These are phyloP conservation scores for Epinotia ramella DNA, from an alignment of 2,888 invertebrate genomes.

Conservation along the genomic window DNA sequence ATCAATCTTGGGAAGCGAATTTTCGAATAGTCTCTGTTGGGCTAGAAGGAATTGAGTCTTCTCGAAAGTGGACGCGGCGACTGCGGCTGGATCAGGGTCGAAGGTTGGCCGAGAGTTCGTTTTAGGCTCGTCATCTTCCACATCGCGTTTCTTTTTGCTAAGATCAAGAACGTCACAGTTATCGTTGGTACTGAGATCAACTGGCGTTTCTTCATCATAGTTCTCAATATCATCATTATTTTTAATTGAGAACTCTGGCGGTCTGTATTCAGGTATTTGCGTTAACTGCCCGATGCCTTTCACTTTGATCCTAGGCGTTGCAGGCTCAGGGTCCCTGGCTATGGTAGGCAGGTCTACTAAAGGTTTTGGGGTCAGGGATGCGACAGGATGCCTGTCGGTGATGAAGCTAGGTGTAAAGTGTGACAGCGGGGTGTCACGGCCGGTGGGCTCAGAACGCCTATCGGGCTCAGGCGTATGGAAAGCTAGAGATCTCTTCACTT, in stretches of 20 bases:
- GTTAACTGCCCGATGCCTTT: slow-evolving; percentile 87
- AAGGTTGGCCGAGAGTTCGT: slow-evolving; percentile 76
- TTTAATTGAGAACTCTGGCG: slow-evolving; percentile 70
- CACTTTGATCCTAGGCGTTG: slow-evolving; percentile 83
- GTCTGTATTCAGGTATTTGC: slow-evolving; percentile 82
- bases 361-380: slow-evolving; percentile 68
- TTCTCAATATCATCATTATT: slow-evolving; percentile 67
- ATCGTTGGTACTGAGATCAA: slow-evolving; percentile 89
- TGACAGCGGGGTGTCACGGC: slow-evolving; percentile 74
- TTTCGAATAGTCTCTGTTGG: slow-evolving; percentile 88
- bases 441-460: slow-evolving; percentile 72
- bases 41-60: slow-evolving; percentile 86
- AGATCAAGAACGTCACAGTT: slow-evolving; percentile 91
- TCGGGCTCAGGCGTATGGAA: slow-evolving; percentile 84
- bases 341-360: slow-evolving; percentile 69
- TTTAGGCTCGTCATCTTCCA: slow-evolving; percentile 68
- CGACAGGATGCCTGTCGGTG: slow-evolving; percentile 77
- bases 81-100: slow-evolving; percentile 70
- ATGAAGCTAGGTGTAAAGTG: slow-evolving; percentile 79
- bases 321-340: slow-evolving; percentile 72
- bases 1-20: slow-evolving; percentile 86
- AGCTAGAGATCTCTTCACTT: slow-evolving; percentile 83
- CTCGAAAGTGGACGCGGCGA: slow-evolving; percentile 77
- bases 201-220: slow-evolving; percentile 84
- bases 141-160: slow-evolving; percentile 89